phyloP scores from a whole-genome alignment of 2,797 vertebrate genomes.

The Syngnathus rostellatus region DNA sequence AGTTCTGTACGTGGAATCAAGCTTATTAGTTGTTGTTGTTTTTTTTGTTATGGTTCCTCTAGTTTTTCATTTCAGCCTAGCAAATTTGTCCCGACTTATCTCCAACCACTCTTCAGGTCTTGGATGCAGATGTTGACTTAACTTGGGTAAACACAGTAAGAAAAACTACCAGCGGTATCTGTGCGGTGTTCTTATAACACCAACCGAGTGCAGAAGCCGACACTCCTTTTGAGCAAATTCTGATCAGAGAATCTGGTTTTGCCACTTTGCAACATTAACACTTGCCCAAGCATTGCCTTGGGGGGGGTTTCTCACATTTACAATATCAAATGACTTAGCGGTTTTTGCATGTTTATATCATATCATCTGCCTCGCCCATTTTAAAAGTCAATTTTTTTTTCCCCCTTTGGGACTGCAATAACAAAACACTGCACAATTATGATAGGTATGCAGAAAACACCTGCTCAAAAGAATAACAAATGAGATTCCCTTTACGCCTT shows the following conservation, averaged over 20 bases:
- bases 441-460: neutral
- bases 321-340: too few species aligned
- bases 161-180: constrained; percentile 14
- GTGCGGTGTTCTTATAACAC: neutral
- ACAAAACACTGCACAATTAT: neutral
- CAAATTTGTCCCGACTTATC: neutral
- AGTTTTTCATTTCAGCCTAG: neutral
- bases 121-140: constrained; percentile 1
- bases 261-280: neutral
- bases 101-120: neutral
- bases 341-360: too few species aligned
- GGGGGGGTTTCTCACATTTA: neutral
- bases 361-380: neutral
- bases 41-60: neutral
- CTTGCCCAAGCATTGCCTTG: neutral
- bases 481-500: neutral
- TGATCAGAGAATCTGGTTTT: neutral
- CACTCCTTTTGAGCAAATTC: neutral
- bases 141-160: constrained; percentile 21
- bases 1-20: neutral
- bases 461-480: neutral
- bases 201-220: neutral
- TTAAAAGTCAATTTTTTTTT: neutral
- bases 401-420: neutral
- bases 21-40: neutral